Evolutionary conservation across 2,797 vertebrate genomes (phyloP).

Genomic region (Microctenopoma stevenorrisi): DNA sequence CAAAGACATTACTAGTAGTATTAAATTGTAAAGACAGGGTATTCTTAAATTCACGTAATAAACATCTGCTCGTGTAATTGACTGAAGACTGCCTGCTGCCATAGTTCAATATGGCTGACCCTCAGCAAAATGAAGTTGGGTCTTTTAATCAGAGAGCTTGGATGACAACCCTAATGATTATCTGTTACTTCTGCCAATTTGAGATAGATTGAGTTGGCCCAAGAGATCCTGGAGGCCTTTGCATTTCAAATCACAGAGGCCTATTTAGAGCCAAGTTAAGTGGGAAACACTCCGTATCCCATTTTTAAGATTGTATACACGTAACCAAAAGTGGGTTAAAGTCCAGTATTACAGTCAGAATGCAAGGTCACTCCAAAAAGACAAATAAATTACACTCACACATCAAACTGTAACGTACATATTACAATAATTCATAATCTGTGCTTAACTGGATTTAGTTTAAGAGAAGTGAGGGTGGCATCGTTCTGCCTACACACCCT

Average conservation of each 20-base stretch:
- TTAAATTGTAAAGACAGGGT: background rate
- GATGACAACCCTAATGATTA: slow-evolving; percentile 77
- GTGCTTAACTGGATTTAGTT: too few relatives aligned
- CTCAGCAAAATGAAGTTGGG: slow-evolving; percentile 73
- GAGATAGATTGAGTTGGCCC: slow-evolving; percentile 67
- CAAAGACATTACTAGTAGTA: background rate
- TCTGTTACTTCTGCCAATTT: slow-evolving; percentile 72
- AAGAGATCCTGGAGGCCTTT: slow-evolving; percentile 60
- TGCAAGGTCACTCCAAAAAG: background rate
- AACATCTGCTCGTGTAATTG: background rate
- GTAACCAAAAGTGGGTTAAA: slow-evolving; percentile 1
- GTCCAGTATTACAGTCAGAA: background rate
- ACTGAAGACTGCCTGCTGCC: slow-evolving; percentile 38
- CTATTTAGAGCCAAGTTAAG: slow-evolving; percentile 34
- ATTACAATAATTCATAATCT: too few relatives aligned
- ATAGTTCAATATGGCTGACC: slow-evolving; percentile 67
- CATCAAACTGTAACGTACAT: too few relatives aligned
- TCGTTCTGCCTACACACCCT: too few relatives aligned
- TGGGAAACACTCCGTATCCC: slow-evolving; percentile 6
- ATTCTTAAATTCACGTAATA: background rate
- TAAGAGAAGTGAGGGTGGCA: too few relatives aligned
- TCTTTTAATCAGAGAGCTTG: slow-evolving; percentile 76
- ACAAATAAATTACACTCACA: background rate
- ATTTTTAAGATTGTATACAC: slow-evolving; percentile 10
- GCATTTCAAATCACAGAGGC: slow-evolving; percentile 49